These are phyloP conservation scores for fruit fly (Drosophila melanogaster) DNA, from an alignment of 1,140 invertebrate species.

Conservation along the genomic window Release_6_plus_ISO1_MT NT_033777.3:20728001-20728500, in stretches of 20 bases:
- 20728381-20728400: constrained; percentile 6
- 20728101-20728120: constrained; percentile 1
- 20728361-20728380: not conserved
- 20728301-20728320: constrained; percentile 7
- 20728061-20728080: constrained; percentile 40
- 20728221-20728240: constrained; percentile 63
- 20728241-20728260: constrained; percentile 44
- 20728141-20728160: constrained; percentile 53
- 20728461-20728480: constrained; percentile 56
- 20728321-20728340: not conserved
- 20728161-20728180: constrained; percentile 43
- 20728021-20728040: constrained; percentile 21
- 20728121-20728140: constrained; percentile 16
- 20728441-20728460: constrained; percentile 46
- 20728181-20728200: constrained; percentile 24
- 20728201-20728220: constrained; percentile 40
- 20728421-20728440: constrained; percentile 52
- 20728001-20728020: constrained; percentile 36
- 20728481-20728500: constrained; percentile 20
- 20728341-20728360: not conserved
- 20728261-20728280: constrained; percentile 41
- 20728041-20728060: constrained; percentile 24
- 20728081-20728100: constrained; percentile 47
- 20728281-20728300: constrained; percentile 46
- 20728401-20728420: constrained; percentile 4